Conservation (phyloP, 2,797 vertebrate species). For the Alca torda region DNA sequence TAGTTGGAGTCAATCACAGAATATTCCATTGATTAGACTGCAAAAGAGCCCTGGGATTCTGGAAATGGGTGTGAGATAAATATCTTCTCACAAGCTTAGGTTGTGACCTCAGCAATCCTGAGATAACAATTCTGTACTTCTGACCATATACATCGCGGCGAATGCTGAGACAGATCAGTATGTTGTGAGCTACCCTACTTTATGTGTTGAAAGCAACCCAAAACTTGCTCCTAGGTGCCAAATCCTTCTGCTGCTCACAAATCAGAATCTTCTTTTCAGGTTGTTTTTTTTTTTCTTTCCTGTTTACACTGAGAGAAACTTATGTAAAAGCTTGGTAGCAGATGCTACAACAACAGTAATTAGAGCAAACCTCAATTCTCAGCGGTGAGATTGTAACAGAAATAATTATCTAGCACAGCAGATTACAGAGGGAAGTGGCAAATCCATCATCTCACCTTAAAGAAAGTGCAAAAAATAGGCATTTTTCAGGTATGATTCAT, state of each 20-base stretch:
- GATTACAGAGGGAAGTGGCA: neutral
- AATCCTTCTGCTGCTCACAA: neutral
- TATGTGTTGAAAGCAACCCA: neutral
- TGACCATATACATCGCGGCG: rapidly evolving
- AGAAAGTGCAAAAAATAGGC: neutral
- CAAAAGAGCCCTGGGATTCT: neutral
- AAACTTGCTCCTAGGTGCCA: neutral
- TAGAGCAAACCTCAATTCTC: neutral
- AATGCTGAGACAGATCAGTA: neutral
- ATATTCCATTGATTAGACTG: neutral
- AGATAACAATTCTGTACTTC: neutral
- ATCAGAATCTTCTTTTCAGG: neutral
- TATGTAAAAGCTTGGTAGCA: neutral
- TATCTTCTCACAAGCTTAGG: neutral
- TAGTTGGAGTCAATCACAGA: neutral
- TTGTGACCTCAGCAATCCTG: neutral
- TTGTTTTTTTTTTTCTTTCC: neutral
- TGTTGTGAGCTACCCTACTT: neutral
- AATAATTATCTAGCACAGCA: slow-evolving; percentile 1
- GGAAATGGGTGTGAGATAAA: neutral
- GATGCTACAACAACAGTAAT: slow-evolving; percentile 2
- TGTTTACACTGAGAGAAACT: neutral
- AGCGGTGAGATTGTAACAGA: neutral
- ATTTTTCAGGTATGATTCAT: neutral
- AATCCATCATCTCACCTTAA: neutral